phyloP scores from a whole-genome alignment of 2,113 vertebrate species.

The Acinonyx jubatus region DNA sequence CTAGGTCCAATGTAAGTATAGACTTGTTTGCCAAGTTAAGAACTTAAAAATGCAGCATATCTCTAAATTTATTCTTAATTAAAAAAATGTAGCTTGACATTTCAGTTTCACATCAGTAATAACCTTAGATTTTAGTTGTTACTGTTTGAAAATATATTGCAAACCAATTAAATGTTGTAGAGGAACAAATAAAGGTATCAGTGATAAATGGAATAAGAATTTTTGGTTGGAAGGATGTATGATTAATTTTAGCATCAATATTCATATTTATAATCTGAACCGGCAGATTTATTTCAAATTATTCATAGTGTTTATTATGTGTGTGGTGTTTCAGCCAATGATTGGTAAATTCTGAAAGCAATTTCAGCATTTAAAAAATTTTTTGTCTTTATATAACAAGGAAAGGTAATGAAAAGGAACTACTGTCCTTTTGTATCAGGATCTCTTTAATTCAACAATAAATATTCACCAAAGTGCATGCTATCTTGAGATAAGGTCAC shows the following conservation, averaged over 20 bases:
- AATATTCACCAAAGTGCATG: constrained; percentile 66
- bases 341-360: constrained; percentile 61
- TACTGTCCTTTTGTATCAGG: constrained; percentile 56
- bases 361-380: constrained; percentile 57
- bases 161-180: constrained; percentile 33
- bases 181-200: not conserved
- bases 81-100: constrained; percentile 31
- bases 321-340: constrained; percentile 19
- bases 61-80: constrained; percentile 45
- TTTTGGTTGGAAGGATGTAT: not conserved
- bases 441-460: constrained; percentile 70
- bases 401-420: constrained; percentile 72
- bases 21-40: not conserved
- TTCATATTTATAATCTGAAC: constrained; percentile 51
- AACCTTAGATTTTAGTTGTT: not conserved
- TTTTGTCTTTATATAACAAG: constrained; percentile 35
- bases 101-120: not conserved
- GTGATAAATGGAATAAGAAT: constrained; percentile 2
- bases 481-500: constrained; percentile 62
- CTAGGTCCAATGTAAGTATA: not conserved
- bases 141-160: constrained; percentile 48
- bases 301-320: constrained; percentile 32
- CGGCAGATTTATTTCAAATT: constrained; percentile 44
- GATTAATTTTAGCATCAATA: not conserved
- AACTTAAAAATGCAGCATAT: not conserved